Evolutionary conservation across 2,113 vertebrate species (phyloP).

Genomic region (Nothocercus julius): DNA sequence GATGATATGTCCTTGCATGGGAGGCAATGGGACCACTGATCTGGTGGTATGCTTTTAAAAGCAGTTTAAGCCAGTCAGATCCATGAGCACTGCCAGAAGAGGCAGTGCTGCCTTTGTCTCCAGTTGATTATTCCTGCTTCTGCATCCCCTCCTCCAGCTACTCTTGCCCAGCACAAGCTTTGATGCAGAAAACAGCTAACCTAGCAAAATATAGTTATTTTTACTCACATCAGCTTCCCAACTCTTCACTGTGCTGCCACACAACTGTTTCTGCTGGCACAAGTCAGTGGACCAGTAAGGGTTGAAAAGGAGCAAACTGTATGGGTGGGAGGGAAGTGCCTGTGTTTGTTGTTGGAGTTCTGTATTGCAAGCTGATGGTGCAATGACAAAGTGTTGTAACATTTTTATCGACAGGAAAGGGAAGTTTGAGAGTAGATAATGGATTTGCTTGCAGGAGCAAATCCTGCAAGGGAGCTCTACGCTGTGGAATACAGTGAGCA

Average conservation of each 20-base stretch:
- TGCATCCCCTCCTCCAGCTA: neutral
- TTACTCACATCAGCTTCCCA: neutral
- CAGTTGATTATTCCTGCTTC: neutral
- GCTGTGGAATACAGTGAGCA: neutral
- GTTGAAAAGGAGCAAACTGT: neutral
- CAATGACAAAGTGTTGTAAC: neutral
- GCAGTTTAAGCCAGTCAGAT: neutral
- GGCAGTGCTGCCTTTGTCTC: neutral
- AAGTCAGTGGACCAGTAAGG: neutral
- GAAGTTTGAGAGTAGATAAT: neutral
- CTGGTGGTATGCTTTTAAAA: neutral
- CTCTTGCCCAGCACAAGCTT: neutral
- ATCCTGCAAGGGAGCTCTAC: slow-evolving; percentile 30
- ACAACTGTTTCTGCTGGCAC: neutral
- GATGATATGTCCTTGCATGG: neutral
- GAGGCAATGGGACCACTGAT: neutral
- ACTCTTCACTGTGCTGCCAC: neutral
- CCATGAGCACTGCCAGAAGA: neutral
- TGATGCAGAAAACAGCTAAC: slow-evolving; percentile 36
- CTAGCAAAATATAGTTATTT: slow-evolving; percentile 7
- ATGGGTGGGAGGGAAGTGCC: neutral
- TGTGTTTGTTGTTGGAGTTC: neutral
- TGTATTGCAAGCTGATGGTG: neutral
- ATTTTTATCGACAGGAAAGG: neutral
- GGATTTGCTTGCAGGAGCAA: neutral